Conservation (phyloP, 2,797 vertebrate species). For the Urosaurus nigricauda region DNA sequence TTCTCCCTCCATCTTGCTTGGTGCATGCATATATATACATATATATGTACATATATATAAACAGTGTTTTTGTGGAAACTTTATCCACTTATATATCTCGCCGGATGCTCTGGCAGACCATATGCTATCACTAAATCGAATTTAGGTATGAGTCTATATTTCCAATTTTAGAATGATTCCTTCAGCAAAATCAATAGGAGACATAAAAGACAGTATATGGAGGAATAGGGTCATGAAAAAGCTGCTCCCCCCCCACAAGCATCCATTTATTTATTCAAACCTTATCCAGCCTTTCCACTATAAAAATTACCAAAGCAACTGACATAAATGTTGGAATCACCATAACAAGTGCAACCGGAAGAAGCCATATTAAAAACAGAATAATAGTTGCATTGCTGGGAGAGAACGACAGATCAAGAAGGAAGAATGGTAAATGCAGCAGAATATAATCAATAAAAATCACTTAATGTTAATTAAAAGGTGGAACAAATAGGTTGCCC, state of each 20-base stretch:
- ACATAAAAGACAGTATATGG: background rate
- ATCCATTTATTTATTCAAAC: background rate
- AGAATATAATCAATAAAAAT: too few species aligned
- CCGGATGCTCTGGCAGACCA: conserved; percentile 36
- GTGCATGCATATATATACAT: background rate
- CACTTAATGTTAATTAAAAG: too few species aligned
- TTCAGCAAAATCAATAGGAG: background rate
- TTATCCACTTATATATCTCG: conserved; percentile 28
- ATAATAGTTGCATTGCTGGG: background rate
- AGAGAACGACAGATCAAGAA: too few species aligned
- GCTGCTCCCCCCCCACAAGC: background rate
- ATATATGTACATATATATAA: too few species aligned
- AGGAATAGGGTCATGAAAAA: too few species aligned
- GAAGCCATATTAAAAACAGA: background rate
- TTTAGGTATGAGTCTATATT: background rate
- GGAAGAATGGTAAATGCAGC: too few species aligned
- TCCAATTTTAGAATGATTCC: background rate
- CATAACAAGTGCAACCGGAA: background rate
- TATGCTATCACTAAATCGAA: conserved; percentile 25
- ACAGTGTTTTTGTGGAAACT: conserved; percentile 32
- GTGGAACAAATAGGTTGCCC: too few species aligned
- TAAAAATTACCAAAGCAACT: background rate
- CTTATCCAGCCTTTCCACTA: background rate
- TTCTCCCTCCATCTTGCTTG: background rate
- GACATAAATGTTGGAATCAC: background rate